Evolutionary conservation across 2,113 vertebrate genomes (phyloP).

Genomic region (Antigone vipio): DNA sequence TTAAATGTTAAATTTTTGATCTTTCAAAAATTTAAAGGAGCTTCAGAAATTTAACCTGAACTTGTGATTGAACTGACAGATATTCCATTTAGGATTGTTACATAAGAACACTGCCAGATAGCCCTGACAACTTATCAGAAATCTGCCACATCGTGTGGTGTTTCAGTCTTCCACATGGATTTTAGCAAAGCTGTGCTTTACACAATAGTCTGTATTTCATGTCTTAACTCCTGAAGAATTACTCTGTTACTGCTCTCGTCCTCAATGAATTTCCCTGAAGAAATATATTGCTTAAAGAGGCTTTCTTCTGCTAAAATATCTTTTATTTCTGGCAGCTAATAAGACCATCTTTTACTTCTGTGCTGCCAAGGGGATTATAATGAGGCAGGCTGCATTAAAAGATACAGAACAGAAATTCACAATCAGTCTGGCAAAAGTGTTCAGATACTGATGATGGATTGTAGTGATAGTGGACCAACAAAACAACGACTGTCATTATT

Average conservation of each 20-base stretch:
- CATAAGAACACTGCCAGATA: background rate
- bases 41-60: background rate
- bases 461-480: background rate
- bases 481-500: background rate
- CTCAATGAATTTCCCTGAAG: background rate
- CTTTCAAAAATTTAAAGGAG: background rate
- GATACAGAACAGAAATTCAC: background rate
- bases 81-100: background rate
- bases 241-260: background rate
- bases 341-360: conserved; percentile 1
- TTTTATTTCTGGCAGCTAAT: conserved; percentile 13
- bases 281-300: conserved; percentile 3
- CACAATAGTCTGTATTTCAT: background rate
- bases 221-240: background rate
- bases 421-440: background rate
- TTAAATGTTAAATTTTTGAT: background rate
- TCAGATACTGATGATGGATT: background rate
- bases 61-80: background rate
- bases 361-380: conserved; percentile 1
- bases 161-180: background rate
- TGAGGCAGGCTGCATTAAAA: background rate
- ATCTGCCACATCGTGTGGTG: background rate
- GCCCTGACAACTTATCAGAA: background rate
- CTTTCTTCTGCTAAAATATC: conserved; percentile 2
- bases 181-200: background rate